These are phyloP conservation scores for Pachycephala philippinensis DNA, from an alignment of 2,113 vertebrate genomes.

Conservation along the genomic window DNA sequence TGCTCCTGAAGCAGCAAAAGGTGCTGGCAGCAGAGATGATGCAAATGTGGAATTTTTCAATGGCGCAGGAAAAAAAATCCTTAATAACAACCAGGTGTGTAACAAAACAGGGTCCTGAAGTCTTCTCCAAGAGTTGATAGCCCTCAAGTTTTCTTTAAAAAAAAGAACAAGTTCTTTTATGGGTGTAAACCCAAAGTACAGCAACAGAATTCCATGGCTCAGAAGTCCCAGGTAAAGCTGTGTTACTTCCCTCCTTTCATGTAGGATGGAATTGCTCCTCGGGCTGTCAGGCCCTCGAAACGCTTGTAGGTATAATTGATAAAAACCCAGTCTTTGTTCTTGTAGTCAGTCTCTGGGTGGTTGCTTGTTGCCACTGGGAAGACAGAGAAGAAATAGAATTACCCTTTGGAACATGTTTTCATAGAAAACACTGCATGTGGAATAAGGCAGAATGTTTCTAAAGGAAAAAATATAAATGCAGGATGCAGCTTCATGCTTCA, in stretches of 20 bases:
- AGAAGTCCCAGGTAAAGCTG: not conserved
- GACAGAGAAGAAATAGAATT: not conserved
- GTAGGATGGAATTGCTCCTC: conserved; percentile 94
- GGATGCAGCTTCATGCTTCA: not conserved
- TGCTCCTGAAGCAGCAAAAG: conserved; percentile 43
- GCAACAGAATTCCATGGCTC: not conserved
- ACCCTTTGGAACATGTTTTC: not conserved
- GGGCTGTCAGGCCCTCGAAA: conserved; percentile 93
- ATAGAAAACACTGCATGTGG: not conserved
- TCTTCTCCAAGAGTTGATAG: not conserved
- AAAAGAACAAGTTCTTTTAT: not conserved
- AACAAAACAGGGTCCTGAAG: not conserved
- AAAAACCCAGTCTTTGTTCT: conserved; percentile 99
- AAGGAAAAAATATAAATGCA: not conserved
- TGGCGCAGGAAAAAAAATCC: not conserved
- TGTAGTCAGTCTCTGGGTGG: conserved; percentile 91
- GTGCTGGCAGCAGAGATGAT: not conserved
- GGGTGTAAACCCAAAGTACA: not conserved
- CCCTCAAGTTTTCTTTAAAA: conserved; percentile 11
- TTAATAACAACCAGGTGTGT: not conserved
- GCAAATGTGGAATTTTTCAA: conserved; percentile 16
- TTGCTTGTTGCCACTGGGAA: conserved; percentile 79
- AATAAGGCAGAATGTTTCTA: not conserved
- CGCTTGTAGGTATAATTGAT: conserved; percentile 99
- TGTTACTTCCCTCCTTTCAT: conserved; percentile 91